Evolutionary conservation across 2,888 invertebrate genomes (phyloP).

Genomic region (Dolomedes plantarius): DNA sequence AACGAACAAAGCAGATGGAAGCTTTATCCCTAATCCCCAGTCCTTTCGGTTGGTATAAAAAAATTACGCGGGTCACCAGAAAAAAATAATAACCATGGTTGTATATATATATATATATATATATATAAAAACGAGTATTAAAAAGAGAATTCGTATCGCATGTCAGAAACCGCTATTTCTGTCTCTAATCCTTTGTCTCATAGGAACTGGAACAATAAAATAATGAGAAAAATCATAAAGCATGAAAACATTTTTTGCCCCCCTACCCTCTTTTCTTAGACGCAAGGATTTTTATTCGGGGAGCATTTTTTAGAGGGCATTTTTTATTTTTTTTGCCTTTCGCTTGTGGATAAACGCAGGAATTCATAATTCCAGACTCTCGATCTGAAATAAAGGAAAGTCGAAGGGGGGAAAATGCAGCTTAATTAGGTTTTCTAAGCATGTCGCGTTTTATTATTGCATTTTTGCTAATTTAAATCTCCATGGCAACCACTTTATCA

Average conservation of each 20-base stretch:
- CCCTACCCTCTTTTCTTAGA: conserved; percentile 9
- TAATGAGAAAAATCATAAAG: conserved; percentile 72
- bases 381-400: background rate
- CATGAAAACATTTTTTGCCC: conserved; percentile 49
- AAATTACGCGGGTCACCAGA: conserved; percentile 10
- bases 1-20: conserved; percentile 40
- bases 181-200: conserved; percentile 52
- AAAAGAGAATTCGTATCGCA: conserved; percentile 60
- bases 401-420: background rate
- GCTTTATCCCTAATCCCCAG: conserved; percentile 58
- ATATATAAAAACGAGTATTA: conserved; percentile 54
- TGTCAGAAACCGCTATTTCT: conserved; percentile 64
- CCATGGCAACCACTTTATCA: background rate
- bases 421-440: background rate
- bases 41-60: conserved; percentile 54
- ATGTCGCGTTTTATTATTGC: background rate
- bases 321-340: conserved; percentile 9
- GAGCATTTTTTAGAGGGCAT: conserved; percentile 7
- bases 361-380: conserved; percentile 57
- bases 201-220: conserved; percentile 60
- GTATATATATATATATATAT: conserved; percentile 22
- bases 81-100: conserved; percentile 42
- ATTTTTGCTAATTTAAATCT: background rate
- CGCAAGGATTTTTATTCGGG: background rate
- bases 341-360: conserved; percentile 34